Evolutionary conservation across 2,888 invertebrate species (phyloP).

Genomic region (Cephus pygmeus): DNA sequence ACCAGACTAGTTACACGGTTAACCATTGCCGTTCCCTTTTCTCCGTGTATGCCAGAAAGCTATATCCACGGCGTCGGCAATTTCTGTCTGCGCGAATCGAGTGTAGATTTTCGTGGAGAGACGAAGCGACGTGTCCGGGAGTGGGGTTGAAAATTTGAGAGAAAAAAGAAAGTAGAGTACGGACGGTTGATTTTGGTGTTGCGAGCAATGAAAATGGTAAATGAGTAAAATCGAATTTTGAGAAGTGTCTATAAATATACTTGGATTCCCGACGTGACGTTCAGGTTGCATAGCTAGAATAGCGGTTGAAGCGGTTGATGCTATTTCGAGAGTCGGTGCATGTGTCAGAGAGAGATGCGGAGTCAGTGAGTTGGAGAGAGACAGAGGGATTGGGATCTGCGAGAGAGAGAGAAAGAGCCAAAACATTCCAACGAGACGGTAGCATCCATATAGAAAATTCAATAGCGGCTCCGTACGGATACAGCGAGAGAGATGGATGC

Average conservation of each 20-base stretch:
- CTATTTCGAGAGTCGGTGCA: background rate
- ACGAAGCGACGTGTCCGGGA: too few relatives aligned
- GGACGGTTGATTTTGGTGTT: background rate
- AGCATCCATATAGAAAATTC: background rate
- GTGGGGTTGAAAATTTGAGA: too few relatives aligned
- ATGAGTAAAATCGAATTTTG: background rate
- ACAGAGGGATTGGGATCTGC: too few relatives aligned
- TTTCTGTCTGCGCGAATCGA: too few relatives aligned
- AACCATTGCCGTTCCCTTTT: too few relatives aligned
- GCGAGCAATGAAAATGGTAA: background rate
- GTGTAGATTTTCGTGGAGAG: too few relatives aligned
- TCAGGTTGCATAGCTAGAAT: background rate
- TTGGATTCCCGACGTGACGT: background rate
- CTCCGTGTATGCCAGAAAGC: too few relatives aligned
- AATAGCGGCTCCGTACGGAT: background rate
- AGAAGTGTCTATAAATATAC: background rate
- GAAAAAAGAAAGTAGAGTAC: rapidly evolving
- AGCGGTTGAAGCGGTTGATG: background rate
- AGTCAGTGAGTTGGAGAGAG: background rate
- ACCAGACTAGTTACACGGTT: too few relatives aligned
- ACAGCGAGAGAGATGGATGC: background rate
- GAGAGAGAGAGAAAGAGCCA: background rate
- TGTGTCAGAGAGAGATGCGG: background rate
- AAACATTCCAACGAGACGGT: background rate
- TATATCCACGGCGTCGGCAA: too few relatives aligned